Evolutionary conservation across 1,140 invertebrate species (phyloP), one percentile per base, ranked within the genome.

Genomic region (Sarcophaga bullata): DNA sequence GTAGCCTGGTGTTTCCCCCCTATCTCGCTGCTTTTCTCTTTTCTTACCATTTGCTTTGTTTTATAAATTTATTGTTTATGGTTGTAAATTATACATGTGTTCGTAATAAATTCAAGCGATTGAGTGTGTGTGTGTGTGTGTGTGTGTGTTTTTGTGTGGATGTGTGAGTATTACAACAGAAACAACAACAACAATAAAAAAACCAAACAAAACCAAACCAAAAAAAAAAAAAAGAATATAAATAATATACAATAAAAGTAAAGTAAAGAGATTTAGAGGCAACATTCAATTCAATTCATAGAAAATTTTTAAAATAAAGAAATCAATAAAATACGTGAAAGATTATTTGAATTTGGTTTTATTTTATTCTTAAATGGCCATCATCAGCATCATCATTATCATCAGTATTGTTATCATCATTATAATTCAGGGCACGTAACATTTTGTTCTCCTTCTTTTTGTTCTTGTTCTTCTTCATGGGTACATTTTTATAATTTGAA

Each of bases 261-360:
- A 72, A 49, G 50, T 50, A 78, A 78, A 78, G 75, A 78, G 75
- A 19, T 19, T 78, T 78, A 78, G 48, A 50, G 19, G 75, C 75
- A 78, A 78, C 49, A 50, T 15, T 76, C 73, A 49, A 17, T 48
- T 47, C 46, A 78, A 78, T 50, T 78, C 75, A 78, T 78, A 50
- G 75, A 78, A 78, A 78, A 78, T 46, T 73, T 78, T 78, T 50
- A 78, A 78, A 78, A 78, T 78, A 78, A 52, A 78, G 75, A 78
- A 78, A 78, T 78, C 75, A 78, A 78, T 78, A 78, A 78, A 78
- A 78, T 78, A 78, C 75, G 75, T 78, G 75, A 78, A 78, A 78
- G 75, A 78, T 78, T 78, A 78, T 78, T 52, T 78, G 48, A 78
- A 78, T 50, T 50, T 78, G 48, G 62, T 19, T 68, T 58, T 58